Conservation (phyloP, 2,797 vertebrate genomes). For the Emydoidea blandingii region DNA sequence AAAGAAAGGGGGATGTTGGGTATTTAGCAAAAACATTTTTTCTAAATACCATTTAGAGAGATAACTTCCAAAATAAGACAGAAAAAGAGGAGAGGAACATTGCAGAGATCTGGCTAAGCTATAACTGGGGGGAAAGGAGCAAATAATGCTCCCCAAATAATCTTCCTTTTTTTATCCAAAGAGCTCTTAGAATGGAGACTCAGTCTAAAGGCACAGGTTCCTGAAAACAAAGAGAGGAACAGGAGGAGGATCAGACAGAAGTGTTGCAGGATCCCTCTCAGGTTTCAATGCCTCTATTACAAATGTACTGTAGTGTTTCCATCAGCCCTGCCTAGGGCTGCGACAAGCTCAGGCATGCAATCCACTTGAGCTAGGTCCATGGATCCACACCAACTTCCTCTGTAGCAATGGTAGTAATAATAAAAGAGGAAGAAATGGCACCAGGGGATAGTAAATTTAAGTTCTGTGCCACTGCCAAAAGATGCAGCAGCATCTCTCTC, state of each 20-base stretch:
- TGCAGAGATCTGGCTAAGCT: not conserved
- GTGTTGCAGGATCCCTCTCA: not conserved
- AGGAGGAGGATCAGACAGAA: conserved; percentile 42
- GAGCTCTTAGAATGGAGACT: conserved; percentile 18
- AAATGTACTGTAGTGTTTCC: conserved; percentile 38
- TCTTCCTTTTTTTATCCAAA: conserved; percentile 64
- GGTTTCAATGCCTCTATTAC: conserved; percentile 22
- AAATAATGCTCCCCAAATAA: conserved; percentile 18
- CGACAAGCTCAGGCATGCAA: conserved; percentile 7
- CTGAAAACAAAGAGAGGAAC: conserved; percentile 44
- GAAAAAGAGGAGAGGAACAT: not conserved
- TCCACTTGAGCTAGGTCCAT: conserved; percentile 23
- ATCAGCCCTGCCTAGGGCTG: not conserved
- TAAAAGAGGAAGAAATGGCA: conserved; percentile 24
- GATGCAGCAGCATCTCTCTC: conserved; percentile 51
- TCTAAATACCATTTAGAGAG: not conserved
- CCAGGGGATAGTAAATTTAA: conserved; percentile 57
- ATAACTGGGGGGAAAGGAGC: not conserved
- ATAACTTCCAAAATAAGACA: not conserved
- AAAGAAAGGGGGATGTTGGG: not conserved
- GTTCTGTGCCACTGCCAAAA: conserved; percentile 65
- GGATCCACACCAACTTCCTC: conserved; percentile 27
- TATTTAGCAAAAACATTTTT: not conserved
- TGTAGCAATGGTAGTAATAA: conserved; percentile 51
- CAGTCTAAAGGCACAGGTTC: conserved; percentile 52